These are phyloP conservation scores for Littorina saxatilis DNA, from an alignment of 1,140 invertebrate genomes.

Conservation along the genomic window DNA sequence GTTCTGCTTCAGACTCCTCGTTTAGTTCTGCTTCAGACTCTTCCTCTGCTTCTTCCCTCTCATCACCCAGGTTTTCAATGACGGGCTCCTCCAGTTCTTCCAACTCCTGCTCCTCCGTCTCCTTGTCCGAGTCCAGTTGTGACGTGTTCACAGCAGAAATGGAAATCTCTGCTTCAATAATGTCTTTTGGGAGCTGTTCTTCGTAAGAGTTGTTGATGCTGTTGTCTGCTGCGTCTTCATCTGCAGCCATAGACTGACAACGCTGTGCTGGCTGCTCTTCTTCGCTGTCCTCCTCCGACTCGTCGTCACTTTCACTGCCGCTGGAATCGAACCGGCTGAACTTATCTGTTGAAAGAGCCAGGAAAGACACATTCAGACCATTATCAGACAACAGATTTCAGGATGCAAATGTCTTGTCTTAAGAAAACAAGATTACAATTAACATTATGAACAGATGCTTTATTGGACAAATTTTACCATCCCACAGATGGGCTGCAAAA, in stretches of 20 bases:
- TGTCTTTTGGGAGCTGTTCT: neutral
- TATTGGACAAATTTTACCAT: no score
- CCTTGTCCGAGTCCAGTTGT: conserved; percentile 11
- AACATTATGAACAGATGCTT: no score
- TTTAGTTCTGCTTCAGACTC: conserved; percentile 11
- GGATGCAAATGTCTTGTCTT: no score
- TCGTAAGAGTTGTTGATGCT: neutral
- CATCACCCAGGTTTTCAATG: conserved; percentile 5
- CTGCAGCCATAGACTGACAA: neutral
- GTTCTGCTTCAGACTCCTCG: conserved; percentile 15
- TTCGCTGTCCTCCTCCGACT: conserved; percentile 28
- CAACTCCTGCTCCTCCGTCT: neutral
- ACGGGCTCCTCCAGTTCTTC: conserved; percentile 10
- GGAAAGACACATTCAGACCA: no score
- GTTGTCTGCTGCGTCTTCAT: neutral
- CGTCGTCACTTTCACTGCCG: conserved; percentile 41
- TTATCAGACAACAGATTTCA: no score
- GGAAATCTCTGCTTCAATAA: conserved; percentile 10
- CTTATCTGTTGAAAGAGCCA: conserved; percentile 37
- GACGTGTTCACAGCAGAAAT: neutral
- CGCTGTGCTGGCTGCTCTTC: conserved; percentile 8
- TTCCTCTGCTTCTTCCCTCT: neutral
- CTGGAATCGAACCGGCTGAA: conserved; percentile 51
- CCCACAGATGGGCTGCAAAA: no score
- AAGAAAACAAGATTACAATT: no score